Evolutionary conservation across 2,113 vertebrate species (phyloP).

Genomic region (Halcyon senegalensis): DNA sequence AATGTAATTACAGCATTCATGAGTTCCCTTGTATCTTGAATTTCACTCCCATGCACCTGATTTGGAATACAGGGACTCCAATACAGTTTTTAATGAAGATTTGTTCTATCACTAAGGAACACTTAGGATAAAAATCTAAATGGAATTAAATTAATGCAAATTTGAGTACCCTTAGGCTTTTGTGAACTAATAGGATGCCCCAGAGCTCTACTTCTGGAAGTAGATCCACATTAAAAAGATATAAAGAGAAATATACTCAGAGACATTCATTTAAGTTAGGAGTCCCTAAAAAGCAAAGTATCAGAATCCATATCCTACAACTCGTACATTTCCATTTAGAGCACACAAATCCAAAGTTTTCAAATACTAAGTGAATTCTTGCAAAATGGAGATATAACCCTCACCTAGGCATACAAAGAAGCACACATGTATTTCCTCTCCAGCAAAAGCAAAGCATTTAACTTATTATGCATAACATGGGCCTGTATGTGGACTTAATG

Average conservation of each 20-base stretch:
- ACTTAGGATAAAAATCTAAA: background rate
- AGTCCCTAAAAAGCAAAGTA: background rate
- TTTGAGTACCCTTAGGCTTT: background rate
- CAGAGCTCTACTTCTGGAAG: background rate
- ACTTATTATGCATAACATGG: rapidly evolving
- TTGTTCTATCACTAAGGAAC: background rate
- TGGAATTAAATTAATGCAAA: background rate
- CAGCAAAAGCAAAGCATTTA: background rate
- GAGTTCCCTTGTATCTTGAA: background rate
- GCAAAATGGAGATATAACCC: background rate
- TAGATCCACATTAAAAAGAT: background rate
- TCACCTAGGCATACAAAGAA: background rate
- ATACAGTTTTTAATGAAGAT: background rate
- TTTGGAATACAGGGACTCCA: background rate
- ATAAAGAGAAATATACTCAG: background rate
- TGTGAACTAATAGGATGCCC: background rate
- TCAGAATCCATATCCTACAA: background rate
- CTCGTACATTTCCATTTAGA: background rate
- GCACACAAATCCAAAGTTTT: background rate
- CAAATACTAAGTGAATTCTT: background rate
- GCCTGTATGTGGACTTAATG: background rate
- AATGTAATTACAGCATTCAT: background rate
- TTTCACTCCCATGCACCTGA: background rate
- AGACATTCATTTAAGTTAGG: background rate
- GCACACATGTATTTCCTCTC: background rate